A percentile compares a stretch with the other conserved stretches of the same genome.
These are phyloP conservation scores for Eulemur rubriventer DNA, from an alignment of 2,797 vertebrate species.

Conservation along the genomic window DNA sequence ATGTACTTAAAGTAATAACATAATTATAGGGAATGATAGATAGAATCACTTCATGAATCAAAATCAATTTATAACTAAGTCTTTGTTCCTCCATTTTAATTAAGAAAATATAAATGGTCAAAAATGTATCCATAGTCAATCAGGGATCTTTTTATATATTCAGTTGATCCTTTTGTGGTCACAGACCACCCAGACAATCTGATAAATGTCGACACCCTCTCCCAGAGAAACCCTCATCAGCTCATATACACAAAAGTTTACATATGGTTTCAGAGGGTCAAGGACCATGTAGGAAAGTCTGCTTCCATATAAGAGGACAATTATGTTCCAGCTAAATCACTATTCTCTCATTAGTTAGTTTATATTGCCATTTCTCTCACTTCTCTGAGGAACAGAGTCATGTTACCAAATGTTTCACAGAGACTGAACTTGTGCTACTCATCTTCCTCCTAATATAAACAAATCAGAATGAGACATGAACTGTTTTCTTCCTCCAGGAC, in stretches of 20 bases:
- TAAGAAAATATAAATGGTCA: constrained; percentile 38
- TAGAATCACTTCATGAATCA: background rate
- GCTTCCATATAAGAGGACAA: background rate
- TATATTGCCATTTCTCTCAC: background rate
- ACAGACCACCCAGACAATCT: background rate
- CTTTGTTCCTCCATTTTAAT: constrained; percentile 36
- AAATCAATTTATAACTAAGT: constrained; percentile 4
- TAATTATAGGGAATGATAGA: constrained; percentile 12
- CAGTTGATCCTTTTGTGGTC: background rate
- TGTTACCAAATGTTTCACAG: background rate
- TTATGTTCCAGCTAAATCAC: background rate
- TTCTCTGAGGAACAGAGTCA: background rate
- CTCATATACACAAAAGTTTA: background rate
- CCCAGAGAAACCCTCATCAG: background rate
- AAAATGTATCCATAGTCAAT: background rate
- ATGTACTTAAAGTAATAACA: background rate
- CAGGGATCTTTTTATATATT: background rate
- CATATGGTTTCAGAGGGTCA: background rate
- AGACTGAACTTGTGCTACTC: background rate
- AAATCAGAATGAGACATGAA: background rate
- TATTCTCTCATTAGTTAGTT: background rate
- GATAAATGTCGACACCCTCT: background rate
- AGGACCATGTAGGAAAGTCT: background rate
- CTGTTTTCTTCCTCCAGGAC: background rate
- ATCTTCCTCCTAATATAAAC: background rate